A percentile compares a stretch with the other conserved stretches of the same genome.
Evolutionary conservation across 2,888 invertebrate species (phyloP).

Genomic region (Silvanus unidentatus): DNA sequence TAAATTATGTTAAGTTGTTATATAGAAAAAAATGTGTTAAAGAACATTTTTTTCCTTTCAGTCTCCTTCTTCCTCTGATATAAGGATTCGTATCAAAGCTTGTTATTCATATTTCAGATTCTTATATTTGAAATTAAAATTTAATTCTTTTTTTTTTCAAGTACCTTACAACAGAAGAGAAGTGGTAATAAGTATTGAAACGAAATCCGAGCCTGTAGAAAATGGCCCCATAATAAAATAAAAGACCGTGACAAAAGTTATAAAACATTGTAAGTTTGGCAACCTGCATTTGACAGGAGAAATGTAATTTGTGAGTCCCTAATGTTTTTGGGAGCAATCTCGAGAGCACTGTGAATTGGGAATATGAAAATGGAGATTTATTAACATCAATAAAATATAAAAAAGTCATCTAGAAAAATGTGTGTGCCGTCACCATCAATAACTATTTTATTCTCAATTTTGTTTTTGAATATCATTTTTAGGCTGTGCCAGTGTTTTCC

Average conservation of each 20-base stretch:
- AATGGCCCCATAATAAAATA: conserved; percentile 12
- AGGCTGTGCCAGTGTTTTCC: too few species aligned
- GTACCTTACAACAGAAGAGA: neutral
- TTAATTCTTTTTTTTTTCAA: too few species aligned
- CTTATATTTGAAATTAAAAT: too few species aligned
- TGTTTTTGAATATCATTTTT: neutral
- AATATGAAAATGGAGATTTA: conserved; percentile 41
- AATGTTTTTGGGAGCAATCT: conserved; percentile 33
- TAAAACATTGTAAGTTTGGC: conserved; percentile 34
- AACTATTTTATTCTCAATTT: neutral
- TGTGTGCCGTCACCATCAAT: conserved; percentile 10
- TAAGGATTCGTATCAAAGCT: too few species aligned
- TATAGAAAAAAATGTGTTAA: too few species aligned
- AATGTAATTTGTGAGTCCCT: conserved; percentile 42
- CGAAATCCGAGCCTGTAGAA: conserved; percentile 2
- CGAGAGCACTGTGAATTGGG: conserved; percentile 35
- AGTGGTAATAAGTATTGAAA: neutral
- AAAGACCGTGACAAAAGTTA: conserved; percentile 33
- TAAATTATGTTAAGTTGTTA: too few species aligned
- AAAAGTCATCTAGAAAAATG: conserved; percentile 29
- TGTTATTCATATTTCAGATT: too few species aligned
- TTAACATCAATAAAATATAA: conserved; percentile 37
- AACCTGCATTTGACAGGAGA: conserved; percentile 39
- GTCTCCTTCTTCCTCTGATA: too few species aligned
- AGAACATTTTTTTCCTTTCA: too few species aligned